phyloP scores from a whole-genome alignment of 2,113 vertebrate genomes.

The Proterorhinus semilunaris region DNA sequence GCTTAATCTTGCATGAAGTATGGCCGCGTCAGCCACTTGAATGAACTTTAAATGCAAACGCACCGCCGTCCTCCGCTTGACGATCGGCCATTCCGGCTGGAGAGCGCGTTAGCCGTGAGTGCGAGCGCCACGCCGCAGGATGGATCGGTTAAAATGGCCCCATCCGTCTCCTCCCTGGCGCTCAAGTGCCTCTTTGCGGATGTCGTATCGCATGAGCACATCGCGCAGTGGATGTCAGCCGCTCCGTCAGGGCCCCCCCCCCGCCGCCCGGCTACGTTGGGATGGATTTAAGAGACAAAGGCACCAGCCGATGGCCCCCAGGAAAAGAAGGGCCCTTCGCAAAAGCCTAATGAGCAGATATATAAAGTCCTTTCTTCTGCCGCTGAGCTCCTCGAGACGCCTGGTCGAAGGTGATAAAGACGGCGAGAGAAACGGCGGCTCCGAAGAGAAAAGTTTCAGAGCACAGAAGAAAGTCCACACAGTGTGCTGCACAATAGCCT shows the following conservation, averaged over 20 bases:
- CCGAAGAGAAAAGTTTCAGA: slow-evolving; percentile 41
- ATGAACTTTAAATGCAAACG: slow-evolving; percentile 48
- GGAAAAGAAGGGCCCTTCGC: slow-evolving; percentile 27
- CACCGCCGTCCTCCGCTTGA: slow-evolving; percentile 23
- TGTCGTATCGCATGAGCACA: slow-evolving; percentile 52
- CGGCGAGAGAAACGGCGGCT: neutral
- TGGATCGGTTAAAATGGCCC: slow-evolving; percentile 18
- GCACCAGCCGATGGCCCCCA: slow-evolving; percentile 28
- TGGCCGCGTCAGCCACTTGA: slow-evolving; percentile 12
- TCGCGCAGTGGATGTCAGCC: slow-evolving; percentile 46
- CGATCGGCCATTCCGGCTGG: slow-evolving; percentile 36
- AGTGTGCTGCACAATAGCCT: too few relatives aligned
- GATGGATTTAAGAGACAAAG: slow-evolving; percentile 70
- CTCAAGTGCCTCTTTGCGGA: slow-evolving; percentile 44
- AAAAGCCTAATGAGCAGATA: slow-evolving; percentile 64
- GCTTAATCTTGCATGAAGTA: slow-evolving; percentile 29
- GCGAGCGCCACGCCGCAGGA: slow-evolving; percentile 35
- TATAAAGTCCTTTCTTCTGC: slow-evolving; percentile 50
- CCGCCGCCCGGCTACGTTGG: slow-evolving; percentile 37
- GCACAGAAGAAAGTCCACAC: slow-evolving; percentile 4
- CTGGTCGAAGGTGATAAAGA: slow-evolving; percentile 57
- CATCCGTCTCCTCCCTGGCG: slow-evolving; percentile 39
- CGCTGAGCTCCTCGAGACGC: slow-evolving; percentile 45
- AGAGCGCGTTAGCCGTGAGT: slow-evolving; percentile 39
- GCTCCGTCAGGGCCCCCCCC: slow-evolving; percentile 47